Evolutionary conservation across 2,888 invertebrate species (phyloP), one percentile per base, ranked within the genome.

Genomic region (Theodoxus fluviatilis): DNA sequence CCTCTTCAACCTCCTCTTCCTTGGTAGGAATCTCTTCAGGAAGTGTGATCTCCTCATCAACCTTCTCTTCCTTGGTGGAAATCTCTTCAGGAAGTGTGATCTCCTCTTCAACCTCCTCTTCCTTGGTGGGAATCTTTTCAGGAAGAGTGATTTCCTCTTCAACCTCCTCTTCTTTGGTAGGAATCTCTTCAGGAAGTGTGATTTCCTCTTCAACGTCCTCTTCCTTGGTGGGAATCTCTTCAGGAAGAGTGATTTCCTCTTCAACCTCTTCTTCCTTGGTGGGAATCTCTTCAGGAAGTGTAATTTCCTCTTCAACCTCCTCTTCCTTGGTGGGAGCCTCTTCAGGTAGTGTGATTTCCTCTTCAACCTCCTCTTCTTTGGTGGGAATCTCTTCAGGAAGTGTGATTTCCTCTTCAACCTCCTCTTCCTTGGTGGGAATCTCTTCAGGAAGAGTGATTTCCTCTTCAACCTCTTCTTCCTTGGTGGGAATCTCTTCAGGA

Each of bases 11-110:
- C 12, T 43, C 12, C 18, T 43, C 47, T 55, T 71, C 73, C 59
- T 69, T 33, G 47, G 73, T 75, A 12, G 75, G 73, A 55, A 73
- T n/a, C n/a, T n/a, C n/a, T n/a, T n/a, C n/a, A n/a, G n/a, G n/a
- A n/a, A n/a, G n/a, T 37, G 38, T 37, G 3, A 25, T 15, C 9
- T 12, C 40, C 40, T 63, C 63, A 25, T 63, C 38, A 25, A 40
- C 25, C 37, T 38, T 33, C 25, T 37, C 37, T 22, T n/a, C n/a
- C n/a, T n/a, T n/a, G n/a, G n/a, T n/a, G n/a, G 22, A 25, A 12
- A 25, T 18, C 18, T 22, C 2, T 40, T 35, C 31, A 31, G 43
- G 22, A 25, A 7, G n/a, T 15, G 22, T 7, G n/a, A n/a, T 52
- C 1, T 9, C 7, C n/a, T 25, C 25, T 64, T 2, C 31, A 28